Evolutionary conservation across 1,140 invertebrate genomes (phyloP), one percentile per base, ranked within the genome.

Genomic region (Cydia amplana): DNA sequence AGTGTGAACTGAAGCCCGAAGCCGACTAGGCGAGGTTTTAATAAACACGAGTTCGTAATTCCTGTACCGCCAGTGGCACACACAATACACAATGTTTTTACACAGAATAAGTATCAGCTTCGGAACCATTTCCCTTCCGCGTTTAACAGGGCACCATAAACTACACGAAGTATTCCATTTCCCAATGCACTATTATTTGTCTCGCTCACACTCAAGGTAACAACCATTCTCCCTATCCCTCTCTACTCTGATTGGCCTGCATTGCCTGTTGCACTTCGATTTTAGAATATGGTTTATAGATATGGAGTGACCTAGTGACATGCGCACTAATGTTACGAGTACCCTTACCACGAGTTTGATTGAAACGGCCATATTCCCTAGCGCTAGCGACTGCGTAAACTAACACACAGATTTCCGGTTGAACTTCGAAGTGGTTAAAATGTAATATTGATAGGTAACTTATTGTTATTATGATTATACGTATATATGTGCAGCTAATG

Each of bases 61-160:
- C 28, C 28, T 28, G 28, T 28, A 28, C 4, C 28, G 28, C 28
- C 28, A 2, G 28, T 28, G 28, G 4, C 28, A 28, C 28, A 25
- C 25, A 28, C 28, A 28, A 28, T 28, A 25, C 25, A 28, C 28
- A 28, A 28, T 28, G 28, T 28, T 28, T 28, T 28, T 28, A 28
- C 32, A 51, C 49, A 51, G 49, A 51, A 51, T 51, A 51, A n/a
- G 49, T 23, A 14, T 16, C 10, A 28, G 6, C 60, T 64, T 51
- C n/a, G 49, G 16, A 51, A 18, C 60, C 10, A 14, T 25, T 64
- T 18, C 25, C 10, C 60, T 64, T 64, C 60, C 60, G 60, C 25
- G 60, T 64, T 25, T 64, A 64, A 10, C 25, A 64, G 60, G 60
- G 25, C 23, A 64, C 6, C 60, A 64, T 28, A 64, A 64, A 51